Evolutionary conservation across 1,140 invertebrate species (phyloP).

Genomic region (Pseudomyrmex cubaensis): DNA sequence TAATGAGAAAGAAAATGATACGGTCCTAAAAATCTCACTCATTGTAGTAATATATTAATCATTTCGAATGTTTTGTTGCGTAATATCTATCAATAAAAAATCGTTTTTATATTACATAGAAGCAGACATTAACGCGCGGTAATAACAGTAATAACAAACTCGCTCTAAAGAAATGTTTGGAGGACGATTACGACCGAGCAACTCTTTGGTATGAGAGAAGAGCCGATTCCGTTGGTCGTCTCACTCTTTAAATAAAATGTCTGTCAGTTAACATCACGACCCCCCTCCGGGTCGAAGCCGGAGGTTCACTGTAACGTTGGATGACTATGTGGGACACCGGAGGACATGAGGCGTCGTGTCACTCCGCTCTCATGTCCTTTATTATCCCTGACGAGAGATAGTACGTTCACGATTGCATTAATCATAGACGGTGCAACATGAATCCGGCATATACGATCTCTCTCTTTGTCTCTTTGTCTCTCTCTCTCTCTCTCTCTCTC

Average conservation of each 20-base stretch:
- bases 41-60: too few relatives aligned
- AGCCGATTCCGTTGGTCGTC: constrained; percentile 53
- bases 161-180: constrained; percentile 55
- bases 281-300: constrained; percentile 66
- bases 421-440: constrained; percentile 55
- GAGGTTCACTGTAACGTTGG: constrained; percentile 21
- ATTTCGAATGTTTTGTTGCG: background rate
- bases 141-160: constrained; percentile 6
- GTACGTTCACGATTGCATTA: constrained; percentile 68
- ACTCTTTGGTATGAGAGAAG: constrained; percentile 13
- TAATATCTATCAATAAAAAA: background rate
- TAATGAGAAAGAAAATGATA: background rate
- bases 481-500: too few relatives aligned
- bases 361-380: constrained; percentile 47
- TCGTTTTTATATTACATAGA: background rate
- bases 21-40: background rate
- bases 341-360: constrained; percentile 60
- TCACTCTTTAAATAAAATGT: constrained; percentile 74
- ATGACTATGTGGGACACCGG: constrained; percentile 59
- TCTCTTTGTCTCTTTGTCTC: too few relatives aligned
- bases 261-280: constrained; percentile 69
- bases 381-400: constrained; percentile 64
- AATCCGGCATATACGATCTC: constrained; percentile 37
- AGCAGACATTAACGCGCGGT: background rate
- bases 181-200: constrained; percentile 61